Base-by-base conservation (phyloP, 2,113 vertebrate genomes). In the Malurus alboscapulatus region DNA sequence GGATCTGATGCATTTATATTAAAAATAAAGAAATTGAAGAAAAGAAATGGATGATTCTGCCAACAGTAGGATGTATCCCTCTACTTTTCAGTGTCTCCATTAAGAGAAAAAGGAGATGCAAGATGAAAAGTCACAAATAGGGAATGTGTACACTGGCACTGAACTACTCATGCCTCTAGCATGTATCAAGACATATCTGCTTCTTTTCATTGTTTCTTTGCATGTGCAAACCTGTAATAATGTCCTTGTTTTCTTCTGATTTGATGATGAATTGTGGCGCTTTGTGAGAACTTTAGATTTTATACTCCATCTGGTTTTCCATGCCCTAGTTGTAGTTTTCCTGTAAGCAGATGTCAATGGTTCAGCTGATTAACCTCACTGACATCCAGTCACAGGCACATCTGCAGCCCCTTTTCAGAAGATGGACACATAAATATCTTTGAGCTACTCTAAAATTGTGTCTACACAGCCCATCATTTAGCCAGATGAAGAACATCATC, bases 341-440 rank as follows among this genome's bases (percentile, higher is more conserved):
- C 54, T 85, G 22, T 27, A 84, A 83, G 62, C 84, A 96, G 87
- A 94, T 92, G 77, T 82, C 87, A 79, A 38, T 57, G 15, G 50
- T 94, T 92, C 92, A 91, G 74, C 71, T 95, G 84, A 92, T 92
- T 93, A 93, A 89, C 72, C 62, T 82, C 67, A 18, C 26, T 84
- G 87, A 77, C 18, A 0, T 34, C 24, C 54, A 71, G 63, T 66
- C 90, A 76, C 42, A 66, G 57, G 54, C 45, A 92, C 87, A 96
- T 92, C 91, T 96, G 87, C 54, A 89, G 84, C 7, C 51, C 66
- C 34, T 75, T 72, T 79, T 54, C 58, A 77, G 62, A 53, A 45
- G 48, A 25, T 51, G 32, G 50, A 17, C 67, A 87, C 20, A 68
- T 34, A 53, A 38, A 66, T 21, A 48, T 65, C 38, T 69, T 73